Evolutionary conservation across 2,113 vertebrate genomes (phyloP).

Genomic region (Hemiscyllium ocellatum): DNA sequence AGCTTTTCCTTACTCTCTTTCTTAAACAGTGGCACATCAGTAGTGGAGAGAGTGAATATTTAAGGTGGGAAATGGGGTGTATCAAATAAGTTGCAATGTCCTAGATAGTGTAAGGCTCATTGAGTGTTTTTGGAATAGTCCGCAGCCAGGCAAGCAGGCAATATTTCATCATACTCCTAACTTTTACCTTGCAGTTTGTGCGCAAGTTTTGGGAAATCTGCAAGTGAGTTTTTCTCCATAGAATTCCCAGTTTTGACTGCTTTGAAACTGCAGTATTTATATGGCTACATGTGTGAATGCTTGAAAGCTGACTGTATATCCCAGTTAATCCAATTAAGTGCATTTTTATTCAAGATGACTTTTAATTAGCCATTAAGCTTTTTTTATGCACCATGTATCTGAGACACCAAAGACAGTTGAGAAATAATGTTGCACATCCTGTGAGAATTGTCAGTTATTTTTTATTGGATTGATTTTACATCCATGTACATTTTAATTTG

Average conservation of each 20-base stretch:
- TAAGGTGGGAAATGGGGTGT: background rate
- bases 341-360: background rate
- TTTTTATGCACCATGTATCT: background rate
- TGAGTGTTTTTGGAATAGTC: background rate
- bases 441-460: slow-evolving; percentile 17
- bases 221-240: background rate
- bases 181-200: background rate
- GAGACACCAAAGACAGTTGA: background rate
- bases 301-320: background rate
- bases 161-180: background rate
- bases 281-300: background rate
- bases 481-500: background rate
- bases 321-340: background rate
- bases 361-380: background rate
- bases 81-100: background rate
- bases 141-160: background rate
- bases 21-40: too few relatives aligned
- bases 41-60: background rate
- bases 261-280: background rate
- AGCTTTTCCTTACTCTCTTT: too few relatives aligned
- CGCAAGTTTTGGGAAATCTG: background rate
- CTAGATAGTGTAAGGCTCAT: background rate
- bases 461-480: background rate
- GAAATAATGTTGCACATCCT: background rate
- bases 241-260: background rate